Conservation (phyloP, 2,797 vertebrate species). For the Moxostoma hubbsi region DNA sequence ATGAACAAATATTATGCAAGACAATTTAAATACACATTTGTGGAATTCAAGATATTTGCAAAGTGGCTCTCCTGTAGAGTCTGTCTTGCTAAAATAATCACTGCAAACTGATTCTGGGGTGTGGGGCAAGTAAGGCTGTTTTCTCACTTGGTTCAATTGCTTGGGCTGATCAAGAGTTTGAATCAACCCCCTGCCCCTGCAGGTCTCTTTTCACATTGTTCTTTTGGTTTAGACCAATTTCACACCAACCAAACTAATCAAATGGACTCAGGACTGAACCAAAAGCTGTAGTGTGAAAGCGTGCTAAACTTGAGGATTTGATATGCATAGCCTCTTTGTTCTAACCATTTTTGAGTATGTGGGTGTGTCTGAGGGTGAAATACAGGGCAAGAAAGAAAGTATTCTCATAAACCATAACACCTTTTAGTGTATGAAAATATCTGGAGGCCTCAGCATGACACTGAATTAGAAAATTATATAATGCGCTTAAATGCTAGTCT, state of each 20-base stretch:
- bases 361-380: slow-evolving; percentile 21
- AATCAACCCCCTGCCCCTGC: too few species aligned
- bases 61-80: too few species aligned
- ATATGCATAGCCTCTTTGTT: slow-evolving; percentile 10
- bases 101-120: background rate
- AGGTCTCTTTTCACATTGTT: too few species aligned
- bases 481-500: background rate
- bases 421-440: background rate
- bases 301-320: background rate
- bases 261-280: background rate
- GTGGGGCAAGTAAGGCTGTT: too few species aligned
- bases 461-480: background rate
- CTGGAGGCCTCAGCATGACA: background rate
- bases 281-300: background rate
- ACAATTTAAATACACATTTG: background rate
- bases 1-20: background rate
- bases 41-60: too few species aligned
- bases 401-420: slow-evolving; percentile 19
- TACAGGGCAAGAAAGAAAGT: slow-evolving; percentile 11
- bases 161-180: too few species aligned
- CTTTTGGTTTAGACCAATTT: background rate
- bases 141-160: too few species aligned
- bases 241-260: slow-evolving; percentile 2
- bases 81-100: background rate
- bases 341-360: background rate